Base-by-base conservation (phyloP, 2,888 invertebrate species). In the Callimorpha dominula region DNA sequence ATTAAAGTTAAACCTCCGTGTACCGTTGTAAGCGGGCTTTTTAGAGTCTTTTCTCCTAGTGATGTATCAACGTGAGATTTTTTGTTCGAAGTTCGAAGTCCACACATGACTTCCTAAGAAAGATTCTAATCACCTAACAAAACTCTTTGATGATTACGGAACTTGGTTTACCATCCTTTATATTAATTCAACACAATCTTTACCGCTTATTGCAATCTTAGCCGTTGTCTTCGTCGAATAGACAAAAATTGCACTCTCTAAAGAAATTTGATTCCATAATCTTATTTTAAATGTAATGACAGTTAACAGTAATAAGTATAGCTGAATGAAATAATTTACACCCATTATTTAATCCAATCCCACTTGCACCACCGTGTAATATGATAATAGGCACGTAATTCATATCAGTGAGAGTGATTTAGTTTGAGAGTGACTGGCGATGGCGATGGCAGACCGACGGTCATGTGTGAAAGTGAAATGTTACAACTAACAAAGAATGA, bases 391-490 rank as follows among this genome's bases (percentile, higher is more conserved):
- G 0, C 4, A 70, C 77, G 84, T 84, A 83, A 85, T 77, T 71
- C 57, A 74, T 86, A 78, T 68, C 76, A 84, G 85, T 81, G 88
- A 87, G 87, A 89, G 87, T 85, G 75, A 79, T 75, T 77, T 50
- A 20, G 17, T 57, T 65, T 31, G 60, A 46, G 46, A 78, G 78
- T 20, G 79, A 75, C 74, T 71, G 75, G 80, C 80, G 81, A 79
- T 81, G 60, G 31, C 14, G 31, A 31, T 20, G 54, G 54, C 20
- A 0, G 52, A 4, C 83, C 78, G 73, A 79, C 77, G 70, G 74
- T 64, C 77, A 78, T 70, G 85, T 83, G 87, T 82, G 89, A 89
- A 89, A 89, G 89, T 89, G 86, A 87, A 88, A 84, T 80, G 78
- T 73, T 80, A 78, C 73, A 78, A 46, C 60, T 68, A 67, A 70